Base-by-base conservation (phyloP, 2,888 invertebrate genomes). In the Uloborus plumipes region DNA sequence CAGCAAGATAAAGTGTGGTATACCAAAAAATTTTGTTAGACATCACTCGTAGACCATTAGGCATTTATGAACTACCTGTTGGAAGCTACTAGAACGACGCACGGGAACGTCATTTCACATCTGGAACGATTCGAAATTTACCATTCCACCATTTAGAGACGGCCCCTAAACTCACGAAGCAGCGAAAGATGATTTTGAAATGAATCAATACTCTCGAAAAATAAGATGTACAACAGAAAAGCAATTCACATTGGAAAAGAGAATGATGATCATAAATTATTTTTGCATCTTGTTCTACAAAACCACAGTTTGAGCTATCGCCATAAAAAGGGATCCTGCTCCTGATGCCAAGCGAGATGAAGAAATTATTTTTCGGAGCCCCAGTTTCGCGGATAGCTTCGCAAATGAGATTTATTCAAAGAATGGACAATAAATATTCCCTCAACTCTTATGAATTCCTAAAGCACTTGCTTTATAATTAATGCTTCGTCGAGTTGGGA, bases 241-340 rank as follows among this genome's bases (percentile, higher is more conserved):
- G 71, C 77, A 71, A 78, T 78, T 78, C 77, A 78, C 77, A 59
- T 70, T 58, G 58, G 47, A 65, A 71, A 70, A 70, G 69, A 76
- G 69, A 78, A 71, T 78, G 65, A 65, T 49, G 77, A 78, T 71
- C 77, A 71, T 78, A 78, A 78, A 78, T 78, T 78, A 78, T 78
- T 78, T 78, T 70, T 71, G 71, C 70, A 78, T 78, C 77, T 78
- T 78, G 70, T 78, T 78, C 77, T 49, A 18, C 62, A 59, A 72
- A 76, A 67, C 70, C 58, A 64, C 70, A 47, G 61, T 51, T 71
- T 78, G 71, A 78, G 77, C 70, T 71, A 71, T 72, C 51, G 71
- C 72, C 61, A 72, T 72, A 79, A 79, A 78, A 79, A 66, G 66
- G 66, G 79, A 79, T 79, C 79, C 72, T 79, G 66, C 55, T 61